Evolutionary conservation across 2,113 vertebrate species (phyloP), one percentile per base, ranked within the genome.

Genomic region (Bolborhynchus lineola): DNA sequence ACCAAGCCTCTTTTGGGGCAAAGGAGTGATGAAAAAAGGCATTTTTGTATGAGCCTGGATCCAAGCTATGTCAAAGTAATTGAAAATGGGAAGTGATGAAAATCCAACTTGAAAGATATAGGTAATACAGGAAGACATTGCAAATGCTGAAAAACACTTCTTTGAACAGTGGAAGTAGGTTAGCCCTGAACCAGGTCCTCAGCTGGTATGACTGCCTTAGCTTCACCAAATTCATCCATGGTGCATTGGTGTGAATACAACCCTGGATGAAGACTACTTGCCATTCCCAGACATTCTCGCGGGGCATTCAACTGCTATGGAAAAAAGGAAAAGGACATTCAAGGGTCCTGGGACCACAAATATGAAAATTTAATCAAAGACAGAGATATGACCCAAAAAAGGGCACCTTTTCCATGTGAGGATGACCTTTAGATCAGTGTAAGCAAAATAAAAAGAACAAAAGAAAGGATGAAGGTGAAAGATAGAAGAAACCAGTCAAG

Each of bases 31-130:
- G 92, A 29, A 88, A 93, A 95, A 97, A 96, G 81, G 23, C 81
- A 89, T 94, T 93, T 86, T 92, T 96, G 84, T 65, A 53, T 1
- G 7, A 93, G 88, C 78, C 16, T 21, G 72, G 42, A 37, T 96
- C 92, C 91, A 95, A 85, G 46, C 80, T 89, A 63, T 68, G 65
- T 49, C 76, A 67, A 92, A 94, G 80, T 79, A 86, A 85, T 53
- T 93, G 65, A 85, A 92, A 92, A 71, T 83, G 81, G 52, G 62
- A 96, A 90, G 94, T 72, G 42, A 72, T 95, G 90, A 81, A 94
- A 93, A 93, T 88, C 77, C 44, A 90, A 60, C 72, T 82, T 62
- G 72, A 39, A 68, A 21, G 44, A 13, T 44, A 44, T 28, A 86
- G 47, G 71, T 37, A 93, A 69, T 68, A 70, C 88, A 94, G 80